Base-by-base conservation (phyloP, 1,140 invertebrate genomes). In the Dreissena rostriformis region DNA sequence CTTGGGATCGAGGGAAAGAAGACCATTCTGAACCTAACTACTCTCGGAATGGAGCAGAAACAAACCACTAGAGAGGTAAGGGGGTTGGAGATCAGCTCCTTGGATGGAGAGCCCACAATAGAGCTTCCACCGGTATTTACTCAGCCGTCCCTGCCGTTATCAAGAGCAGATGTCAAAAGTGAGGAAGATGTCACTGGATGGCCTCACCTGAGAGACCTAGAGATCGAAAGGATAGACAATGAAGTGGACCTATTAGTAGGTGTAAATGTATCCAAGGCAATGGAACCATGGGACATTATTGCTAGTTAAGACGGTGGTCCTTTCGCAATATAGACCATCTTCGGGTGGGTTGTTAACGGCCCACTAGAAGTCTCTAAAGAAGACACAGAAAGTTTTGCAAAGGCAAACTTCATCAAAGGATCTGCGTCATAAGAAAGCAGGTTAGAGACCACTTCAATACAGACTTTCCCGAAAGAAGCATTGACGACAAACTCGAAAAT, bases 321-420 rank as follows among this genome's bases (percentile, higher is more conserved):
- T n/a, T n/a, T n/a, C n/a, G n/a, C n/a, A n/a, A n/a, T n/a, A n/a
- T n/a, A n/a, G n/a, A n/a, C n/a, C n/a, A n/a, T n/a, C n/a, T 83
- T 91, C 0, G 0, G 71, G 74, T 79, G 80, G 83, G 52, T 51
- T 86, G 68, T 74, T 84, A 52, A 87, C 26, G 67, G 51, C 0
- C 55, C 57, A 29, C 14, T n/a, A 8, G 49, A 72, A 15, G 7
- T 15, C 26, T n/a, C n/a, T n/a, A n/a, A n/a, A n/a, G n/a, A n/a
- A n/a, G n/a, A n/a, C n/a, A n/a, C n/a, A 11, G 22, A 61, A 63
- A 61, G 74, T 61, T 57, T 61, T 26, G 6, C 53, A 8, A 74
- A 22, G 11, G 22, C 51, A 17, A 26, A 61, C 12, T 19, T 14
- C 12, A 57, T 57, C 22, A 76, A 76, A 53, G 74, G 63, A 53